Conservation (phyloP, 2,888 invertebrate species). For the Gastrophysa polygoni region DNA sequence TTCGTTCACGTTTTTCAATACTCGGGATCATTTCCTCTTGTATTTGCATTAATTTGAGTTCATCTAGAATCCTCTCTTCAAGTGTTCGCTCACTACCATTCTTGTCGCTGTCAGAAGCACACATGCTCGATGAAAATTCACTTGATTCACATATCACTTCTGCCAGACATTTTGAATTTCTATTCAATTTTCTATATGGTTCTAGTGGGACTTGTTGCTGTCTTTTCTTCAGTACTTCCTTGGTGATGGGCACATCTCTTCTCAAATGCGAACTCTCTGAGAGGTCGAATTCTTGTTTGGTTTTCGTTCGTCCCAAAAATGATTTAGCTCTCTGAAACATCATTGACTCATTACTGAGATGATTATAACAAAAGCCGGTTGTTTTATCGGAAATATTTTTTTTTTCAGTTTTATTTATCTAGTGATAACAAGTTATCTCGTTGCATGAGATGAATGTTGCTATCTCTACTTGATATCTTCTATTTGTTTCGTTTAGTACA, state of each 20-base stretch:
- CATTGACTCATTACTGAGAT: conserved; percentile 33
- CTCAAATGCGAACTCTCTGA: conserved; percentile 48
- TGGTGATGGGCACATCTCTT: conserved; percentile 38
- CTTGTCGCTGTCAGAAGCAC: no score
- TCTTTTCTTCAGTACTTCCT: conserved; percentile 9
- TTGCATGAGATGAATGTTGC: conserved; percentile 16
- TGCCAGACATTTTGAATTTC: no score
- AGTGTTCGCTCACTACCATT: neutral
- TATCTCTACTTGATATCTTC: neutral
- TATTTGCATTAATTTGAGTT: neutral
- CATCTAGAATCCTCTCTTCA: neutral
- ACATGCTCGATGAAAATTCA: no score
- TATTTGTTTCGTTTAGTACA: no score
- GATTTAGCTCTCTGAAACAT: conserved; percentile 49
- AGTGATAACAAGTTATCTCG: conserved; percentile 29
- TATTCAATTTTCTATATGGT: no score
- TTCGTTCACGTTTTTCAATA: no score
- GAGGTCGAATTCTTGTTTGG: conserved; percentile 39
- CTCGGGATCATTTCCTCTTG: neutral
- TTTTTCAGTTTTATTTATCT: conserved; percentile 17
- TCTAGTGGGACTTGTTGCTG: no score
- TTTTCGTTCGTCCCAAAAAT: conserved; percentile 45
- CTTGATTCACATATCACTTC: conserved; percentile 4
- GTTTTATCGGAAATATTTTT: conserved; percentile 16
- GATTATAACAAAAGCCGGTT: conserved; percentile 7